Evolutionary conservation across 2,888 invertebrate genomes (phyloP).

Genomic region (Odontomyia ornata): DNA sequence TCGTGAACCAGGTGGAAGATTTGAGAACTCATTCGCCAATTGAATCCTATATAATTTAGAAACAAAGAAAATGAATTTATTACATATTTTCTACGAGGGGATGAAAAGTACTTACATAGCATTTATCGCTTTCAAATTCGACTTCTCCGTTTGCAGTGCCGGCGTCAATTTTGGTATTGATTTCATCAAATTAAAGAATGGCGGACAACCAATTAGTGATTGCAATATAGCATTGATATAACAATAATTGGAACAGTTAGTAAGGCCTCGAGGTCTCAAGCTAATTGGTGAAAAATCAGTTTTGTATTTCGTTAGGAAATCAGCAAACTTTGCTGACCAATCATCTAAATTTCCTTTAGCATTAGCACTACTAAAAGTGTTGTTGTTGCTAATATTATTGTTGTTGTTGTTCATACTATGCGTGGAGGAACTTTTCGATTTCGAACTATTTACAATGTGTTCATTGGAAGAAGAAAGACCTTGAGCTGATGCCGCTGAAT

Average conservation of each 20-base stretch:
- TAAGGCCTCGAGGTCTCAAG: constrained; percentile 87
- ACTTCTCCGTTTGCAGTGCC: constrained; percentile 67
- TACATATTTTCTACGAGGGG: no score
- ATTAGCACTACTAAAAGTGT: not conserved
- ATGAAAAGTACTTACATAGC: constrained; percentile 78
- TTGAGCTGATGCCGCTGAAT: constrained; percentile 64
- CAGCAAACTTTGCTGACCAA: constrained; percentile 68
- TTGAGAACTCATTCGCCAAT: constrained; percentile 81
- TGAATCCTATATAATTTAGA: constrained; percentile 59
- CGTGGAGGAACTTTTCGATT: constrained; percentile 38
- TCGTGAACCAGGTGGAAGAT: constrained; percentile 69
- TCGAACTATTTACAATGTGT: constrained; percentile 43
- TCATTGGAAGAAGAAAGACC: constrained; percentile 54
- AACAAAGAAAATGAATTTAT: no score
- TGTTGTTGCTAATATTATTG: constrained; percentile 7
- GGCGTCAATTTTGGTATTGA: constrained; percentile 75
- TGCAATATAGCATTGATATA: constrained; percentile 96
- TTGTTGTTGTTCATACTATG: constrained; percentile 36
- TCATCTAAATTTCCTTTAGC: constrained; percentile 55
- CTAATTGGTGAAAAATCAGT: constrained; percentile 82
- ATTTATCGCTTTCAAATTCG: constrained; percentile 86
- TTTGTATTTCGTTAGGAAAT: constrained; percentile 78
- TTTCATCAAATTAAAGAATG: constrained; percentile 90
- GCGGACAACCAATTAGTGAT: constrained; percentile 92
- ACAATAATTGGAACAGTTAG: constrained; percentile 94